Evolutionary conservation across 2,888 invertebrate species (phyloP).

Genomic region (Limnephilus auricula): DNA sequence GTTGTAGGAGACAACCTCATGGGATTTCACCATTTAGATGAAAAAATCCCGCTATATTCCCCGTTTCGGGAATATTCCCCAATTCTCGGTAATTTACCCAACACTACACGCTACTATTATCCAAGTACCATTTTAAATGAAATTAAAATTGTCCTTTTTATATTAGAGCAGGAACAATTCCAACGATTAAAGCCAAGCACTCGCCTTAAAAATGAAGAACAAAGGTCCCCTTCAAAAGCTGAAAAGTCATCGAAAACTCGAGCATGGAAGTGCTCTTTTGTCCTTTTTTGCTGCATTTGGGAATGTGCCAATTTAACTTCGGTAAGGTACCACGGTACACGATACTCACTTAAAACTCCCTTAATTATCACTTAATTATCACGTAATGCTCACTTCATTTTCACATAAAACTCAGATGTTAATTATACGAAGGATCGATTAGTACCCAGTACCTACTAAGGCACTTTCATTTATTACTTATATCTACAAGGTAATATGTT

Average conservation of each 20-base stretch:
- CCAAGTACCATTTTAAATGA: neutral
- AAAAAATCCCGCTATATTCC: too few species aligned
- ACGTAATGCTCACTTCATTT: neutral
- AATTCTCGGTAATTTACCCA: too few species aligned
- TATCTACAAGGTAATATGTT: neutral
- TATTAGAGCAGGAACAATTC: neutral
- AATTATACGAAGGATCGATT: too few species aligned
- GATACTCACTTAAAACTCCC: neutral
- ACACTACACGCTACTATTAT: neutral
- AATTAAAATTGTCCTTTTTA: neutral
- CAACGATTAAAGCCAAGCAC: neutral
- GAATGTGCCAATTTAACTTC: neutral
- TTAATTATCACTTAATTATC: too few species aligned
- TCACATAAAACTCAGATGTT: neutral
- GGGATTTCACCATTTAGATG: too few species aligned
- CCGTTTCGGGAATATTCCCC: too few species aligned
- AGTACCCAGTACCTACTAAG: neutral
- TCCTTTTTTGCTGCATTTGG: neutral
- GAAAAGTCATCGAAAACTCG: neutral
- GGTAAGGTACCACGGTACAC: neutral
- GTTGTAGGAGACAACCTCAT: too few species aligned
- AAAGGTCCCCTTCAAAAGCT: neutral
- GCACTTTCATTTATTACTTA: neutral
- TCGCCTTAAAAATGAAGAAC: neutral
- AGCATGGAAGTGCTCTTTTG: neutral